Evolutionary conservation across 2,113 vertebrate genomes (phyloP).

Genomic region (Thamnophis sirtalis): DNA sequence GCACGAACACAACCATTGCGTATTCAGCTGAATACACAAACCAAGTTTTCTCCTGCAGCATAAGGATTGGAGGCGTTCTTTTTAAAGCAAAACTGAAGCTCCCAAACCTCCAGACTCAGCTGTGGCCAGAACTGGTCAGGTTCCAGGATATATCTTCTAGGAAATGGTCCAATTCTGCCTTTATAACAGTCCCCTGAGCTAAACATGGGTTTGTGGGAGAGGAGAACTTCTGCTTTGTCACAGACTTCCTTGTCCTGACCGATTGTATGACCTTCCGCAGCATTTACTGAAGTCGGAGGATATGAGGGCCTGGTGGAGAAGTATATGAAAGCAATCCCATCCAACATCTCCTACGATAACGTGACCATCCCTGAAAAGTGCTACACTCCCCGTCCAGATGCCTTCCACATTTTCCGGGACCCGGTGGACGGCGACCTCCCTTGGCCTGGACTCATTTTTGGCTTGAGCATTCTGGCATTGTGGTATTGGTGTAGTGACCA

Average conservation of each 20-base stretch:
- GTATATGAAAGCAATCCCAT: conserved; percentile 85
- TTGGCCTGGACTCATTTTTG: conserved; percentile 89
- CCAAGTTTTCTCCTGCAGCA: no score
- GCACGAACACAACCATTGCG: not conserved
- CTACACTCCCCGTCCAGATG: conserved; percentile 77
- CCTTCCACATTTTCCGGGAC: conserved; percentile 90
- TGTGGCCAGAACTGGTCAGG: not conserved
- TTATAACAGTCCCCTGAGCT: not conserved
- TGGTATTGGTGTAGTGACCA: conserved; percentile 99
- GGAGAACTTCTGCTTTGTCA: not conserved
- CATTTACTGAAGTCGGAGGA: conserved; percentile 82
- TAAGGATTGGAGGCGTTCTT: not conserved
- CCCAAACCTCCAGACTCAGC: not conserved
- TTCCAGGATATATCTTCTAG: not conserved
- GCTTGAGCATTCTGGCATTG: conserved; percentile 78
- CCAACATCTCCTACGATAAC: not conserved
- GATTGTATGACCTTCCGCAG: conserved; percentile 61
- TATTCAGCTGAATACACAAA: not conserved
- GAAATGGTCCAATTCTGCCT: no score
- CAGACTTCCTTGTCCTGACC: not conserved
- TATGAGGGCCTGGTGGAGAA: conserved; percentile 74
- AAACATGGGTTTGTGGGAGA: not conserved
- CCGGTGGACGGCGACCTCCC: conserved; percentile 82
- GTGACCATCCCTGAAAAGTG: conserved; percentile 51
- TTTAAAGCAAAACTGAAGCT: not conserved